These are phyloP conservation scores for Epizoanthus rinbou DNA, from an alignment of 92 coral and sea anemone species.

Conservation along the genomic window DNA sequence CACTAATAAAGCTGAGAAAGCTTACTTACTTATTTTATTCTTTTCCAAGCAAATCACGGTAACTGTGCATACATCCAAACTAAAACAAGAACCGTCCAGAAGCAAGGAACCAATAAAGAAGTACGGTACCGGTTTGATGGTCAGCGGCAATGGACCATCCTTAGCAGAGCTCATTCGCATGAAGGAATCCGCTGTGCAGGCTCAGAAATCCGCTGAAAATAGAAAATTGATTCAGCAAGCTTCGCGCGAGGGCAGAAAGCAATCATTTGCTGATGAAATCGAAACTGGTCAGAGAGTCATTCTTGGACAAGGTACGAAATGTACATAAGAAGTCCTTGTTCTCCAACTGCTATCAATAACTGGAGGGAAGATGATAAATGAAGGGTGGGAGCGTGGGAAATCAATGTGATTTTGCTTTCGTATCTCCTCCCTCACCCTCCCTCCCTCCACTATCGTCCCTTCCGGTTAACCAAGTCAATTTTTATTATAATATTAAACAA, in stretches of 20 bases:
- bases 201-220: constrained; percentile 11
- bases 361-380: too few species aligned
- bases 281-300: constrained; percentile 3
- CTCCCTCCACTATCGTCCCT: too few species aligned
- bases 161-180: constrained; percentile 8
- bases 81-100: constrained; percentile 2
- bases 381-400: too few species aligned
- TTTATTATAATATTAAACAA: too few species aligned
- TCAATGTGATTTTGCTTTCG: too few species aligned
- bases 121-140: constrained; percentile 29
- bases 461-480: too few species aligned
- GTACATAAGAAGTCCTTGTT: too few species aligned
- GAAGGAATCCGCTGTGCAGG: background rate
- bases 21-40: too few species aligned
- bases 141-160: constrained; percentile 37
- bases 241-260: background rate
- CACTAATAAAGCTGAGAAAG: too few species aligned
- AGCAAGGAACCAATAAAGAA: background rate
- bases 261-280: constrained; percentile 34
- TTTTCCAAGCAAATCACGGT: background rate
- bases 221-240: constrained; percentile 5
- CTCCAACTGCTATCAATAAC: too few species aligned
- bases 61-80: background rate
- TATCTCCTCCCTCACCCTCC: too few species aligned
- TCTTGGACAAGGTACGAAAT: background rate